Base-by-base conservation (phyloP, 1,140 invertebrate genomes). In the Saxidomus purpurata region DNA sequence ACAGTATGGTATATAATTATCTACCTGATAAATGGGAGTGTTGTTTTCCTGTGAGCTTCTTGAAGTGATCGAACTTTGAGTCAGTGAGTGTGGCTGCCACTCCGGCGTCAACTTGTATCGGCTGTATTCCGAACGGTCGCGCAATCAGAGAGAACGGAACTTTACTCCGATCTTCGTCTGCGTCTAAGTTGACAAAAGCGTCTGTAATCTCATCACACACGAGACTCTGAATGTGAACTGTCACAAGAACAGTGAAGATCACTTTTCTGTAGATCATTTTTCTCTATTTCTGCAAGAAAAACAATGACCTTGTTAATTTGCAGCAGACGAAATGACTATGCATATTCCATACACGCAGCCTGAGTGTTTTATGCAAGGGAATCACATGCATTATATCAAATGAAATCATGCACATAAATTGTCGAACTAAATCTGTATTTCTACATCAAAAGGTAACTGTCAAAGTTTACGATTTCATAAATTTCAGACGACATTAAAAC, bases 21-120 rank as follows among this genome's bases (percentile, higher is more conserved):
- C 25, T 86, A 86, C 83, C 83, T 74, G 83, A 74, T 8, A 86
- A 19, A 38, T 86, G 49, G 11, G 83, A 86, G 17, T 49, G 63
- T 52, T 86, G 19, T 86, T 74, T 74, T 59, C 83, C 83, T 1
- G 67, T 86, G 0, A 74, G 36, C 31, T 31, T 59, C 15, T 59
- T 31, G 31, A 74, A 74, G 47, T 86, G 83, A 9, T 55, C 71
- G 25, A 76, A 55, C 31, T 76, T 74, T 25, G 34, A 28, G n/a
- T 76, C 82, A 9, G 34, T 47, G 6, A 85, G 31, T 52, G 69
- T 28, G 22, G 34, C n/a, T 34, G 25, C 31, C 0, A 36, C 31
- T 11, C 40, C 80, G 13, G n/a, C 55, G 0, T 63, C 36, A 9
- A 82, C 55, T 40, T 38, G 4, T 19, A 82, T 55, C 19, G 80